These are phyloP conservation scores for Pionites leucogaster DNA, from an alignment of 2,113 vertebrate genomes.

Conservation along the genomic window DNA sequence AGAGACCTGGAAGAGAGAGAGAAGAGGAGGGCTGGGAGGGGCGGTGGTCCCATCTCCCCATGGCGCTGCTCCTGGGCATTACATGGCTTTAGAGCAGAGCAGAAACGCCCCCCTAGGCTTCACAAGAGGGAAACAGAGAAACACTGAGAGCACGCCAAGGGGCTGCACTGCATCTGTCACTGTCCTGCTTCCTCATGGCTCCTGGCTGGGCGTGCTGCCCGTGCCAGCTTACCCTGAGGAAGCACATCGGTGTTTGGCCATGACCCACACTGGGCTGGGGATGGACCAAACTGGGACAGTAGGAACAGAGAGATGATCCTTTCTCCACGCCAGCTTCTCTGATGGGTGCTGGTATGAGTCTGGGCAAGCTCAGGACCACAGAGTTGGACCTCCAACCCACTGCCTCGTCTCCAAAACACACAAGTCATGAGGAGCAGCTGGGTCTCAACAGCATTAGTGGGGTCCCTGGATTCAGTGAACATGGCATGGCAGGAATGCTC, in stretches of 20 bases:
- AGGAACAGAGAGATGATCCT: neutral
- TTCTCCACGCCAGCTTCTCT: neutral
- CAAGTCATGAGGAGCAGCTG: neutral
- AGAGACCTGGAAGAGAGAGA: constrained; percentile 28
- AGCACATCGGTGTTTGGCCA: neutral
- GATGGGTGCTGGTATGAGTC: neutral
- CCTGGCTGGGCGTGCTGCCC: neutral
- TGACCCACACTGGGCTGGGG: neutral
- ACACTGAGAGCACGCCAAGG: accelerated
- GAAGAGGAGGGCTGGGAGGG: neutral
- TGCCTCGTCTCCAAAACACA: neutral
- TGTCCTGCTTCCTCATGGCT: neutral
- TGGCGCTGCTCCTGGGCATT: neutral
- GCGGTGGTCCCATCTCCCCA: neutral
- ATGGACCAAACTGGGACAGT: neutral
- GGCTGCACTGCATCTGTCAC: neutral
- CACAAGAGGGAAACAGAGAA: neutral
- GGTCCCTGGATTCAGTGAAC: neutral
- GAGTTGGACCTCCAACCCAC: neutral
- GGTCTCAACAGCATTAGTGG: neutral
- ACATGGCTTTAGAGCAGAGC: accelerated
- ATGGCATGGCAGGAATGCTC: accelerated
- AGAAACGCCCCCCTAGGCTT: neutral
- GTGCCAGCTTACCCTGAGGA: neutral
- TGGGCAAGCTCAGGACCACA: neutral